Evolutionary conservation across 2,113 vertebrate species (phyloP).

Genomic region (Phrynosoma platyrhinos): DNA sequence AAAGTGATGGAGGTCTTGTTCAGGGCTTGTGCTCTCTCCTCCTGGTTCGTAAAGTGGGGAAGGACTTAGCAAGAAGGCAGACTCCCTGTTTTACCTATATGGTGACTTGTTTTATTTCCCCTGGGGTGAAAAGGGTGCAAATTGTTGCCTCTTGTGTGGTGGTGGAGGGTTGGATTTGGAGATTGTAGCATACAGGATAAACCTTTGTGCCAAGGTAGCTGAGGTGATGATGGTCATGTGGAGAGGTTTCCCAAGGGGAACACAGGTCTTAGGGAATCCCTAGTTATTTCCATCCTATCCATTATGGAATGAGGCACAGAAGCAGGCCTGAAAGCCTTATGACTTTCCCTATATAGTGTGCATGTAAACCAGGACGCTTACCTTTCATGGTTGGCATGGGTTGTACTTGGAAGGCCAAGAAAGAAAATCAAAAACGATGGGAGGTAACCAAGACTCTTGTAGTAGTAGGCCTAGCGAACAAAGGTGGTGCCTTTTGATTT

Average conservation of each 20-base stretch:
- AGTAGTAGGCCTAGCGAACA: not conserved
- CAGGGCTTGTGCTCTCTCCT: not conserved
- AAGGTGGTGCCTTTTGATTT: not conserved
- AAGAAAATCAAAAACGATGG: not conserved
- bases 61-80: not conserved
- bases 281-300: not conserved
- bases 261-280: not conserved
- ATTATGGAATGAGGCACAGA: not conserved
- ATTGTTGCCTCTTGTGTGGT: not conserved
- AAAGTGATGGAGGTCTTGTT: not conserved
- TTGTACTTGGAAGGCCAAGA: not conserved
- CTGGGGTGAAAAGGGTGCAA: not conserved
- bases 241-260: slow-evolving; percentile 2
- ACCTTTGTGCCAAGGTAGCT: not conserved
- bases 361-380: not conserved
- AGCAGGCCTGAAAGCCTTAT: not conserved
- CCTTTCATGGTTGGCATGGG: not conserved
- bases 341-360: not conserved
- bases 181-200: not conserved
- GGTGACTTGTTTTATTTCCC: not conserved
- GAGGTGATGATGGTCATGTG: not conserved
- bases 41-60: not conserved
- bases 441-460: not conserved
- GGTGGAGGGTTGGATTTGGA: not conserved
- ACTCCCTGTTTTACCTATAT: not conserved